Conservation (phyloP, 1,140 invertebrate genomes). For the Drosophila nigromelanica region DNA sequence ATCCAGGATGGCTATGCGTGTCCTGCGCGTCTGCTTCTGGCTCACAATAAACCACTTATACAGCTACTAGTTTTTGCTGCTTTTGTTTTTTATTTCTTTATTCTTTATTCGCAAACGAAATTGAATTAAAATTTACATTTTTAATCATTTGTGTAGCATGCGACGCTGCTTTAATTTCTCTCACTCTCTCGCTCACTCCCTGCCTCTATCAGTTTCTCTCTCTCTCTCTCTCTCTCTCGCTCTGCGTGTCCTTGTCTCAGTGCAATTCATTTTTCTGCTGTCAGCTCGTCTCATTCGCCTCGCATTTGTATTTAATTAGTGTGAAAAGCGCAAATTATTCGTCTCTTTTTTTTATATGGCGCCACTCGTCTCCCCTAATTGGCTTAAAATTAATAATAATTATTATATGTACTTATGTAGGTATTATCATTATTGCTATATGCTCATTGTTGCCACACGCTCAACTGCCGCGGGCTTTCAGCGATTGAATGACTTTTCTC, state of each 20-base stretch:
- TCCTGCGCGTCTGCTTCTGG: constrained; percentile 40
- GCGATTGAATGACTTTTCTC: neutral
- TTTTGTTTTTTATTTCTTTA: constrained; percentile 43
- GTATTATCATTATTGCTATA: constrained; percentile 54
- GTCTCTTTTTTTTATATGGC: constrained; percentile 34
- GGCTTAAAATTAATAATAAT: constrained; percentile 74
- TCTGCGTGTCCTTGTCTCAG: constrained; percentile 14
- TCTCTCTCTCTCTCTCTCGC: neutral
- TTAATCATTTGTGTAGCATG: constrained; percentile 71
- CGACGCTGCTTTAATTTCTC: constrained; percentile 61
- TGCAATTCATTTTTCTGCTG: constrained; percentile 66
- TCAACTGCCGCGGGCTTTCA: no score
- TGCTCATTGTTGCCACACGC: constrained; percentile 6
- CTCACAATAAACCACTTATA: constrained; percentile 78
- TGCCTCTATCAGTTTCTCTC: neutral
- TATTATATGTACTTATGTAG: constrained; percentile 49
- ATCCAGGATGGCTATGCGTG: constrained; percentile 13
- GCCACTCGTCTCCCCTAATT: constrained; percentile 54
- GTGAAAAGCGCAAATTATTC: constrained; percentile 79
- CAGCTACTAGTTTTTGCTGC: constrained; percentile 60
- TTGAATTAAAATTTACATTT: constrained; percentile 82
- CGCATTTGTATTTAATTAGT: constrained; percentile 78
- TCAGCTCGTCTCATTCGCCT: constrained; percentile 42
- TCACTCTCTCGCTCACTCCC: neutral
- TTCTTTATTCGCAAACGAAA: constrained; percentile 55